phyloP scores from a whole-genome alignment of 1,140 invertebrate species.

The Oryzaephilus surinamensis region DNA sequence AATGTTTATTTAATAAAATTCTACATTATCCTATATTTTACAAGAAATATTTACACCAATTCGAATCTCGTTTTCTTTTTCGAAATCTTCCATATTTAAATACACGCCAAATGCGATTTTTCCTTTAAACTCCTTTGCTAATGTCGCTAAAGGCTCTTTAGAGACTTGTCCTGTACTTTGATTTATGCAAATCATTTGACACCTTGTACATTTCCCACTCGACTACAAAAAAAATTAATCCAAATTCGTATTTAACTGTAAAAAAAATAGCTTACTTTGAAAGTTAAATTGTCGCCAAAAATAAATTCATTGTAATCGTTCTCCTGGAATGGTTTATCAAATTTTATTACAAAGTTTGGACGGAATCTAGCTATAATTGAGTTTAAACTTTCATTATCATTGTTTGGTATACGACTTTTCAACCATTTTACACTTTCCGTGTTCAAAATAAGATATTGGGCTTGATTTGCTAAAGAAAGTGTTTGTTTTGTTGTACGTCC shows the following conservation, averaged over 20 bases:
- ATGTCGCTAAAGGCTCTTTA: slow-evolving; percentile 72
- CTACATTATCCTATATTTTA: no score
- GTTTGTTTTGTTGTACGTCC: slow-evolving; percentile 11
- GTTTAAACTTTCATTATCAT: slow-evolving; percentile 40
- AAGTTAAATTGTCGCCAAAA: slow-evolving; percentile 57
- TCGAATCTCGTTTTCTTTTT: no score
- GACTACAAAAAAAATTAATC: slow-evolving; percentile 40
- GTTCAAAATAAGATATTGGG: slow-evolving; percentile 78
- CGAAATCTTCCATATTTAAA: slow-evolving; percentile 12
- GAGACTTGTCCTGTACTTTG: slow-evolving; percentile 71
- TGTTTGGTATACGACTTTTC: slow-evolving; percentile 41
- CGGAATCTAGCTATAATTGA: slow-evolving; percentile 54
- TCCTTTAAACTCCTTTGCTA: slow-evolving; percentile 59
- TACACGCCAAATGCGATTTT: slow-evolving; percentile 74
- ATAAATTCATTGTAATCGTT: slow-evolving; percentile 55
- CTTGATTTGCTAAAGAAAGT: slow-evolving; percentile 75
- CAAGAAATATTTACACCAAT: no score
- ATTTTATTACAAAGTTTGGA: slow-evolving; percentile 56
- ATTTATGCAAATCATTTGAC: slow-evolving; percentile 91
- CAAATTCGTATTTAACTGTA: neutral
- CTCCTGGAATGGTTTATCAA: slow-evolving; percentile 60
- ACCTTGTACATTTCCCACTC: slow-evolving; percentile 70
- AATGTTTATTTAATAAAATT: no score
- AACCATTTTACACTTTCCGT: slow-evolving; percentile 62
- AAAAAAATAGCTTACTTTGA: slow-evolving; percentile 44